phyloP scores from a whole-genome alignment of 2,888 invertebrate species.

The Nudaria mundana region DNA sequence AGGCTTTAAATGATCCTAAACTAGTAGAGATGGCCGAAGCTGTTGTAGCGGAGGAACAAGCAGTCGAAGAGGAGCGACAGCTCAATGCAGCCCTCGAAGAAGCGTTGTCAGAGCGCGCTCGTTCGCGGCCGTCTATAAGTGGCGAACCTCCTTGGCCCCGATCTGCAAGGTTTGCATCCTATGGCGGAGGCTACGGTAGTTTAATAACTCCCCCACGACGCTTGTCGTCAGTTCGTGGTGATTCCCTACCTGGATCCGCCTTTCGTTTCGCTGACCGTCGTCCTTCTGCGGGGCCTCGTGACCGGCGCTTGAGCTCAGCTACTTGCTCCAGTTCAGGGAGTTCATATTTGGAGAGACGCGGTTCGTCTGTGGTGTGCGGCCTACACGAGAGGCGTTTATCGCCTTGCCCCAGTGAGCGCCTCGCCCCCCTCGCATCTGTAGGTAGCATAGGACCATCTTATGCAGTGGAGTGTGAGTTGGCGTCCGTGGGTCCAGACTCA shows the following conservation, averaged over 20 bases:
- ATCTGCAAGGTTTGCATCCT: slow-evolving; percentile 68
- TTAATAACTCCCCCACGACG: slow-evolving; percentile 85
- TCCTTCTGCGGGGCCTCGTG: slow-evolving; percentile 69
- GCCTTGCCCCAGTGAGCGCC: slow-evolving; percentile 84
- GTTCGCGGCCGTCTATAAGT: slow-evolving; percentile 83
- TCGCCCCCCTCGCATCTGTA: slow-evolving; percentile 90
- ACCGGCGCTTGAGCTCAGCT: slow-evolving; percentile 88
- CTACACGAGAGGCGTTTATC: slow-evolving; percentile 90
- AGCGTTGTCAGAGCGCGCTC: slow-evolving; percentile 70
- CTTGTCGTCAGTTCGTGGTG: slow-evolving; percentile 80
- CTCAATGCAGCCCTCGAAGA: slow-evolving; percentile 88
- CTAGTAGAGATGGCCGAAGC: slow-evolving; percentile 90
- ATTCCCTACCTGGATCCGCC: slow-evolving; percentile 82
- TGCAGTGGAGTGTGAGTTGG: slow-evolving; percentile 86
- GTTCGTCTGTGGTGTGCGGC: slow-evolving; percentile 89
- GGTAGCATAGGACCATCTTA: slow-evolving; percentile 88
- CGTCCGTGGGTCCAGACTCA: slow-evolving; percentile 88
- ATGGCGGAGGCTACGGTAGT: slow-evolving; percentile 85
- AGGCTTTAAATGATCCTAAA: slow-evolving; percentile 89
- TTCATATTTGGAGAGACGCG: slow-evolving; percentile 90
- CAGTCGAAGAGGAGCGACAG: slow-evolving; percentile 87
- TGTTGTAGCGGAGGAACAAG: slow-evolving; percentile 85
- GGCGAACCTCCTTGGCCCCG: slow-evolving; percentile 83
- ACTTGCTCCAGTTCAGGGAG: slow-evolving; percentile 93
- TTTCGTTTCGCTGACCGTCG: slow-evolving; percentile 76